Percentiles rank a stretch among this genome's conserved stretches.
Conservation (phyloP, 92 coral and sea anemone genomes). For the Porites cylindrica region DNA sequence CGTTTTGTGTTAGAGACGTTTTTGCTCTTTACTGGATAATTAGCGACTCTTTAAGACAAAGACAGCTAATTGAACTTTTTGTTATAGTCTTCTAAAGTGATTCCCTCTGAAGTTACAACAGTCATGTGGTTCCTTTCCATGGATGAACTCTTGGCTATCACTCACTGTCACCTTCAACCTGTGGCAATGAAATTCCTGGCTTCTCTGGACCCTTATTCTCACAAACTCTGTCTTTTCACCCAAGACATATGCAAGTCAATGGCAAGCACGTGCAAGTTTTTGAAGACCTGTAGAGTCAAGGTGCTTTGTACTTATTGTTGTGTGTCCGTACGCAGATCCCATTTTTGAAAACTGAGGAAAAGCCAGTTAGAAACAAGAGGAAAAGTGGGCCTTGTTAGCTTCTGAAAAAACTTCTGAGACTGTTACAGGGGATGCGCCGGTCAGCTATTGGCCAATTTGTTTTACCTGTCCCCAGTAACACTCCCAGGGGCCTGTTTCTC, state of each 20-base stretch:
- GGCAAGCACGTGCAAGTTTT: conserved; percentile 67
- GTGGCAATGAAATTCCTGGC: conserved; percentile 70
- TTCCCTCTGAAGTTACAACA: conserved; percentile 83
- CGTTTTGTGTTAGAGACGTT: too few species aligned
- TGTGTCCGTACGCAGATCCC: too few species aligned
- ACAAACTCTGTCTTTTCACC: conserved; percentile 47
- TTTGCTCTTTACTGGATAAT: too few species aligned
- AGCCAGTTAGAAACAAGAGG: too few species aligned
- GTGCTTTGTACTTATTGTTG: conserved; percentile 12
- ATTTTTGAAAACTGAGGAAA: too few species aligned
- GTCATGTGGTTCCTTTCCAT: conserved; percentile 82
- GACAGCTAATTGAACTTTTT: not conserved
- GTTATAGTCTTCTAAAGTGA: conserved; percentile 61
- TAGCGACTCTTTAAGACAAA: too few species aligned
- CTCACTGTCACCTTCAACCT: conserved; percentile 72
- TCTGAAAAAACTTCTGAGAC: too few species aligned
- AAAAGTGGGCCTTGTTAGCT: too few species aligned
- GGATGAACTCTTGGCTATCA: conserved; percentile 81
- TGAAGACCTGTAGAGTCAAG: conserved; percentile 71
- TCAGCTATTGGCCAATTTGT: too few species aligned
- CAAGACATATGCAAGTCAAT: conserved; percentile 66
- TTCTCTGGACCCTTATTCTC: conserved; percentile 70
- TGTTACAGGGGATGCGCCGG: too few species aligned
- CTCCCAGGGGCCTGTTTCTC: too few species aligned
- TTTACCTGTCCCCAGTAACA: too few species aligned